Base-by-base conservation (phyloP, 2,797 vertebrate species). In the Sparus aurata region DNA sequence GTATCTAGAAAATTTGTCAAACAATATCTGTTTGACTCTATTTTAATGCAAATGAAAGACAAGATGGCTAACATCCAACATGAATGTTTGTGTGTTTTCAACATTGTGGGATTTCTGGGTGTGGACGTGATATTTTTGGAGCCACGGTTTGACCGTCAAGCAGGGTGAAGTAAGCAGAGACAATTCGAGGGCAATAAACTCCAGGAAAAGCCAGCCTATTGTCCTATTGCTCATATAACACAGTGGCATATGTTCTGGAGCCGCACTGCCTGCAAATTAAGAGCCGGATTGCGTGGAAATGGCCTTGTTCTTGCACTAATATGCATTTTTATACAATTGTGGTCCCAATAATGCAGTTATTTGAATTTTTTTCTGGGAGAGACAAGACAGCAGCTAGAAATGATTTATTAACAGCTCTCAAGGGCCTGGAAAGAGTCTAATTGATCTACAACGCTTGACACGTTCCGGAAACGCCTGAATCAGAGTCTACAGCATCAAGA, bases 141-240 rank as follows among this genome's bases (percentile, higher is more conserved):
- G 58, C 20, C 47, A 57, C 34, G 13, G 6, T 60, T 71, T 70
- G 50, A 45, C 22, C 11, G 20, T 63, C 61, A 74, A 63, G 62
- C 45, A 59, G 62, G 15, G 2, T 63, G 34, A 54, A 53, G 82
- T 30, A 55, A 66, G 23, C 66, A 16, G 34, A 70, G 59, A 49
- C 38, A 59, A 17, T 65, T 38, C 58, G 58, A 75, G 50, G 13
- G 43, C 43, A 8, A 73, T 76, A 67, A 82, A 75, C 1, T 38
- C 60, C 57, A 62, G 43, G 25, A 73, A 64, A 76, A 67, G n/a
- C 17, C 41, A 76, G 60, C 1, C 8, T 18, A 67, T 62, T 77
- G 67, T 75, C 22, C 54, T 49, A 52, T 3, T 46, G 25, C 34
- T 61, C 38, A 66, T 80, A 49, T 73, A 75, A 75, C 15, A 23